Conservation (phyloP, 2,113 vertebrate genomes). For the Syngnathus typhle region DNA sequence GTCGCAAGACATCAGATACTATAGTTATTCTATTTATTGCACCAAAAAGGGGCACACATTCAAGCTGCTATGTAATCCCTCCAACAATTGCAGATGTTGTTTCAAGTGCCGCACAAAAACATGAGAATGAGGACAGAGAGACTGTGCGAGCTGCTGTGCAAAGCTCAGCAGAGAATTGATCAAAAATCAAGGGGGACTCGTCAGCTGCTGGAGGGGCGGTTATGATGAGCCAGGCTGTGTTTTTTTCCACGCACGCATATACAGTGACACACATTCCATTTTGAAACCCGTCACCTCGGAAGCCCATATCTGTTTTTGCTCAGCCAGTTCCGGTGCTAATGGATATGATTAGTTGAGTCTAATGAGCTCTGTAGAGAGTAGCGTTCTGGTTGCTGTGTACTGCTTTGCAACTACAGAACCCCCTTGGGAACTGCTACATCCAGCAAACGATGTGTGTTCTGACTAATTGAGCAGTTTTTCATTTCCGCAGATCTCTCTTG, state of each 20-base stretch:
- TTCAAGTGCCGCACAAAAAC: conserved; percentile 35
- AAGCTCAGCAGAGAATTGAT: conserved; percentile 38
- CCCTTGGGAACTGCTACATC: conserved; percentile 35
- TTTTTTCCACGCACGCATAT: conserved; percentile 18
- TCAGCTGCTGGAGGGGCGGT: conserved; percentile 32
- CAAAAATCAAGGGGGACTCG: conserved; percentile 15
- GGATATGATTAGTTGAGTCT: conserved; percentile 55
- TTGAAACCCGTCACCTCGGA: conserved; percentile 42
- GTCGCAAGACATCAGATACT: conserved; percentile 26
- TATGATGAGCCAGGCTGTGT: conserved; percentile 19
- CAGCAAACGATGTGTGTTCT: conserved; percentile 16
- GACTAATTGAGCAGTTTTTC: background rate
- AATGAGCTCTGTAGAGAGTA: conserved; percentile 65
- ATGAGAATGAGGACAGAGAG: conserved; percentile 41
- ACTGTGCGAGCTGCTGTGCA: conserved; percentile 20
- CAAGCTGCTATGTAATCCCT: conserved; percentile 31
- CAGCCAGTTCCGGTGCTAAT: conserved; percentile 44
- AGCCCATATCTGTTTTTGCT: conserved; percentile 39
- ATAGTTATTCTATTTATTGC: conserved; percentile 15
- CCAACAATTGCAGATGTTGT: conserved; percentile 41
- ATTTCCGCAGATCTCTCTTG: conserved; percentile 7
- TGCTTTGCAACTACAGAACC: conserved; percentile 39
- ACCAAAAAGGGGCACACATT: conserved; percentile 13
- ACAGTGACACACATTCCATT: conserved; percentile 15
- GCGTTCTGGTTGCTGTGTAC: conserved; percentile 26